phyloP scores from a whole-genome alignment of 2,113 vertebrate genomes.

The Zapornia atra region DNA sequence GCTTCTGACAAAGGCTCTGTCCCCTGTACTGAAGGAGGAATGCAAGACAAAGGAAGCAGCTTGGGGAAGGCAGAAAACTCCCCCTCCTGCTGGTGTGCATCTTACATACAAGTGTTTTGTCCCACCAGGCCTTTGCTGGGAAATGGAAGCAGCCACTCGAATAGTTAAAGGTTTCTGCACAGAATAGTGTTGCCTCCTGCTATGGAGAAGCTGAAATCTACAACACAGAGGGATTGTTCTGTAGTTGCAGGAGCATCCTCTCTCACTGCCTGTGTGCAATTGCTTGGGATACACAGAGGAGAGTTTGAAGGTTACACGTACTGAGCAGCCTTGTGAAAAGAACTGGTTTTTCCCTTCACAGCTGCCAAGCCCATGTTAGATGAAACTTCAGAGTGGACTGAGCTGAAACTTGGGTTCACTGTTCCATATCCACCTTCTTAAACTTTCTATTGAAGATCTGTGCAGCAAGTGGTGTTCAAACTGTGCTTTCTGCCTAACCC shows the following conservation, averaged over 20 bases:
- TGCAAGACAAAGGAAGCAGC: conserved; percentile 18
- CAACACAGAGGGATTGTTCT: conserved; percentile 16
- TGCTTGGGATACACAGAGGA: conserved; percentile 24
- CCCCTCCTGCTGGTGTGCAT: conserved; percentile 25
- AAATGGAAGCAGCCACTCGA: background rate
- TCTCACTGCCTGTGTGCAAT: background rate
- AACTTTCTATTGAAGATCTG: conserved; percentile 22
- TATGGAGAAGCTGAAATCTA: conserved; percentile 24
- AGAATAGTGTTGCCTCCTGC: background rate
- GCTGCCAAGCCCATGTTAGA: background rate
- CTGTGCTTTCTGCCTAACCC: conserved; percentile 42
- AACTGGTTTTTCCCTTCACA: background rate
- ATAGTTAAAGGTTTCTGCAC: conserved; percentile 25
- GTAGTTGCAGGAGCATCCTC: background rate
- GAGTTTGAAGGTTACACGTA: background rate
- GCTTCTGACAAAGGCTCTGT: conserved; percentile 15
- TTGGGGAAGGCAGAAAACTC: background rate
- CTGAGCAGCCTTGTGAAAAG: background rate
- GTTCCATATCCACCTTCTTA: background rate
- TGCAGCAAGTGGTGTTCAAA: conserved; percentile 22
- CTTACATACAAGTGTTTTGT: conserved; percentile 23
- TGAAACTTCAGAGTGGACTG: background rate
- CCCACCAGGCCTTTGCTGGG: background rate
- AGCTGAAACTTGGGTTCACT: conserved; percentile 20
- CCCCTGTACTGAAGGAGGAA: conserved; percentile 6